phyloP scores from a whole-genome alignment of 2,797 vertebrate species.

The Pelodytes ibericus region DNA sequence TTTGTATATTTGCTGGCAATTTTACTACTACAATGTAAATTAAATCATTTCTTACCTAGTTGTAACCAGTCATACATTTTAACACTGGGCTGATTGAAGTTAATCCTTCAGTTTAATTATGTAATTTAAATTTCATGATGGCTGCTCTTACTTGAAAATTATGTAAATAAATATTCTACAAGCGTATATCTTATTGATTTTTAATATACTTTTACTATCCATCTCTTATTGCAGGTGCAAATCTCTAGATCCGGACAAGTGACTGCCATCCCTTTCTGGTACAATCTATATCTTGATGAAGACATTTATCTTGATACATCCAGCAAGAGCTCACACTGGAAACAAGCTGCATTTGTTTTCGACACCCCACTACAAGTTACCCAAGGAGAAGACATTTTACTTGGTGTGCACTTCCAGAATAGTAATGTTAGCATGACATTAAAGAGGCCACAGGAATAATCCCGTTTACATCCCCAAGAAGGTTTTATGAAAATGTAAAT shows the following conservation, averaged over 20 bases:
- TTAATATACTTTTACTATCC: too few species aligned
- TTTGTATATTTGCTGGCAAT: too few species aligned
- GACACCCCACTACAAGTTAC: constrained; percentile 82
- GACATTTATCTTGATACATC: constrained; percentile 84
- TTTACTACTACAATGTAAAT: too few species aligned
- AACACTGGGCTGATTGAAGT: too few species aligned
- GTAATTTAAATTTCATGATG: too few species aligned
- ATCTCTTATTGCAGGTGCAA: constrained; percentile 72
- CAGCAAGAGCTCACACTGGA: constrained; percentile 88
- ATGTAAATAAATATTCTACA: too few species aligned
- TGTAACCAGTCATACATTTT: too few species aligned
- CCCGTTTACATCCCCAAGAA: not conserved
- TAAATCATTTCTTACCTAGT: too few species aligned
- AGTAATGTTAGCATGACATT: constrained; percentile 89
- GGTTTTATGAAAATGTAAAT: too few species aligned
- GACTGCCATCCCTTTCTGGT: constrained; percentile 97
- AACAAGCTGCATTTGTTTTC: constrained; percentile 91
- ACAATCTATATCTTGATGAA: constrained; percentile 85
- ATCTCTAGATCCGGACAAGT: constrained; percentile 79
- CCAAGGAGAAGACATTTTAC: constrained; percentile 79
- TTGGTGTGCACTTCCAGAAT: constrained; percentile 85
- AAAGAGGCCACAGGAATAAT: constrained; percentile 24
- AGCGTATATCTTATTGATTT: too few species aligned
- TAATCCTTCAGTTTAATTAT: too few species aligned
- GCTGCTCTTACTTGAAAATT: too few species aligned